These are phyloP conservation scores for Melipona bicolor DNA, from an alignment of 2,888 invertebrate genomes.

Conservation along the genomic window DNA sequence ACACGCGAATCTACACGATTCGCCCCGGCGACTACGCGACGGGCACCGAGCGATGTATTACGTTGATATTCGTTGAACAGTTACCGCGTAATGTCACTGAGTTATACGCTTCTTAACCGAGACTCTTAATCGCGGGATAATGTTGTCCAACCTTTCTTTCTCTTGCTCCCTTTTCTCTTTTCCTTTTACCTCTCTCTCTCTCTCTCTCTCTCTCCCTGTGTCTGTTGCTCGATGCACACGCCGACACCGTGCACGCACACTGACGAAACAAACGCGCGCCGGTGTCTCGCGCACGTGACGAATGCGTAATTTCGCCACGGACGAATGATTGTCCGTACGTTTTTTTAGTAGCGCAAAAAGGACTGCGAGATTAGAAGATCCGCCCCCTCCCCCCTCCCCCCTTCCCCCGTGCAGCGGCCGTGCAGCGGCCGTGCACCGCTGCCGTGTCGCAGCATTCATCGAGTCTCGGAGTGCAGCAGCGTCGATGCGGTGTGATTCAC, in stretches of 20 bases:
- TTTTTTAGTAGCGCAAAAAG: constrained; percentile 65
- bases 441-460: constrained; percentile 45
- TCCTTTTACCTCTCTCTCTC: constrained; percentile 22
- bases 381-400: background rate
- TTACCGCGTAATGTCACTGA: constrained; percentile 64
- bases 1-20: background rate
- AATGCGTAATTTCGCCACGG: constrained; percentile 75
- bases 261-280: constrained; percentile 74
- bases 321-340: constrained; percentile 56
- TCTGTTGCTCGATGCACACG: constrained; percentile 44
- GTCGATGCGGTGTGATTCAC: constrained; percentile 57
- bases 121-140: constrained; percentile 79
- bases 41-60: constrained; percentile 32
- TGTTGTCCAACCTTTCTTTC: constrained; percentile 68
- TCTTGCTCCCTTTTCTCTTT: constrained; percentile 32
- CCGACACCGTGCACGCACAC: constrained; percentile 67
- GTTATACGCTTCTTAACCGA: constrained; percentile 72
- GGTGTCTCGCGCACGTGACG: constrained; percentile 72
- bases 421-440: background rate
- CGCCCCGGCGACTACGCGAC: background rate
- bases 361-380: constrained; percentile 51
- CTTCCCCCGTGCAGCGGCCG: background rate
- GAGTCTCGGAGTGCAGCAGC: constrained; percentile 29
- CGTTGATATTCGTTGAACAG: constrained; percentile 49
- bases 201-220: constrained; percentile 6